Base-by-base conservation (phyloP, 2,113 vertebrate genomes). In the Rousettus leschenaultii region DNA sequence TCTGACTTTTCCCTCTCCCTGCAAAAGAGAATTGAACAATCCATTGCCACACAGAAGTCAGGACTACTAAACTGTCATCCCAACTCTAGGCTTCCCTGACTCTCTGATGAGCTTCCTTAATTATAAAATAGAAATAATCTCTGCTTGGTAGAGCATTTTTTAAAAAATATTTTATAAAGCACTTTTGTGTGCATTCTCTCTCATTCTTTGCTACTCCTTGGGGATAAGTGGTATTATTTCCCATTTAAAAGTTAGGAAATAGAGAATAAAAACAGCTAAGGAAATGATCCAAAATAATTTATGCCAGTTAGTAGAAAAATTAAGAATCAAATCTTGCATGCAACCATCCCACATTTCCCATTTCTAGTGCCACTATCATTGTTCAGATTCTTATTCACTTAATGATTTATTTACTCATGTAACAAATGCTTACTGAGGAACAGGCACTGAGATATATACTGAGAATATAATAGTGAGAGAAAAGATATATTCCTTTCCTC, bases 181-280 rank as follows among this genome's bases (percentile, higher is more conserved):
- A 59, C 24, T 75, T 92, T 48, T 22, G 13, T 71, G 53, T 70
- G 15, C 71, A 26, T 82, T 66, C 53, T 63, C 22, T 80, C 26
- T 68, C n/a, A 53, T 77, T 93, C 68, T 79, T 87, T 65, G 71
- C 75, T 79, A 12, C 12, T 4, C 33, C 75, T 94, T 74, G 33
- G 65, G 45, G 35, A 45, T n/a, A 92, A 55, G 22, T 45, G 24
- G 26, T 77, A 57, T 40, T 79, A 24, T 59, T 94, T 87, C 63
- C 48, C 80, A 87, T 85, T 92, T 84, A 80, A 96, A 86, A n/a
- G 75, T 68, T 79, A 75, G 77, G 35, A 90, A 90, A 70, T n/a
- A 51, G 30, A 84, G 2, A 70, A 28, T 65, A 75, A 94, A 95
- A 90, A 21, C 30, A 89, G 6, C 33, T 79, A 68, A 51, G 51